Evolutionary conservation across 2,888 invertebrate genomes (phyloP).

Genomic region (Anticlea derivata): DNA sequence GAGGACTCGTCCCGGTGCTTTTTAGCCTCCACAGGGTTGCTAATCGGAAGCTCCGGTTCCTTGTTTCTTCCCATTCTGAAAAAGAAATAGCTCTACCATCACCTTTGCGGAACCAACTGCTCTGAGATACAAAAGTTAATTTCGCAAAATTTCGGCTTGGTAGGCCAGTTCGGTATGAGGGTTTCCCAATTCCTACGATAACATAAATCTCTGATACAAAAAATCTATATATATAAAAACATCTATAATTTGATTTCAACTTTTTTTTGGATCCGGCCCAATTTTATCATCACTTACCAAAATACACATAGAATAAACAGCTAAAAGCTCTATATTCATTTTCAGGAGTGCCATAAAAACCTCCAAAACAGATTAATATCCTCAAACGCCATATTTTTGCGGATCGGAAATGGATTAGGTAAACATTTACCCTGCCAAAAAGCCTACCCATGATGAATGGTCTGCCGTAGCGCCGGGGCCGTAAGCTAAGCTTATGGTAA

Average conservation of each 20-base stretch:
- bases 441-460: constrained; percentile 42
- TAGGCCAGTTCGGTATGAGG: no score
- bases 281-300: no score
- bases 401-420: constrained; percentile 43
- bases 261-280: no score
- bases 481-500: constrained; percentile 21
- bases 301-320: background rate
- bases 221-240: no score
- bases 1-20: constrained; percentile 90
- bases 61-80: constrained; percentile 67
- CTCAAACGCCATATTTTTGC: constrained; percentile 27
- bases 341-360: constrained; percentile 8
- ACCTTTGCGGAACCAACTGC: no score
- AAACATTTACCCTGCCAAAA: constrained; percentile 44
- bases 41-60: constrained; percentile 65
- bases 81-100: constrained; percentile 1
- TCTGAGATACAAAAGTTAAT: no score
- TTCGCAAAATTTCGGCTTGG: no score
- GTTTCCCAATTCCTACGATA: no score
- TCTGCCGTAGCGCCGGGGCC: constrained; percentile 21
- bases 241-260: no score
- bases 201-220: no score
- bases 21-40: constrained; percentile 84
- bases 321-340: background rate
- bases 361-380: constrained; percentile 25